Evolutionary conservation across 2,888 invertebrate species (phyloP).

Genomic region (Andricus quercusramuli): DNA sequence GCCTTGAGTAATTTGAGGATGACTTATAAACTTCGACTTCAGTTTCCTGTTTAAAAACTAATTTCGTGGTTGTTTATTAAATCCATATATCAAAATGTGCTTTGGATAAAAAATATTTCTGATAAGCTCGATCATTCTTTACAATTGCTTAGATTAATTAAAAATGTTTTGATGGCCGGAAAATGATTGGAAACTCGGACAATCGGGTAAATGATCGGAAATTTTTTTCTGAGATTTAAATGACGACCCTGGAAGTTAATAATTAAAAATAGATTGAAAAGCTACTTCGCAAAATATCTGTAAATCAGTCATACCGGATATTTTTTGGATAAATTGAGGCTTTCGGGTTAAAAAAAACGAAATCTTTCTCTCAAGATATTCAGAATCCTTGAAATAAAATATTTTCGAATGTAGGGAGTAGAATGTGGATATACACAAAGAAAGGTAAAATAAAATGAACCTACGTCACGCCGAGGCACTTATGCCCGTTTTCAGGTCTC

Average conservation of each 20-base stretch:
- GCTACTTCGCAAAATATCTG: background rate
- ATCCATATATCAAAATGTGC: too few relatives aligned
- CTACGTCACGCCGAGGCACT: background rate
- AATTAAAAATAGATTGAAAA: background rate
- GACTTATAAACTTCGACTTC: too few relatives aligned
- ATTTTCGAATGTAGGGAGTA: background rate
- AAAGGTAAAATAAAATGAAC: background rate
- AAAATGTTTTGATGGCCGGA: too few relatives aligned
- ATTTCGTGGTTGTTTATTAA: too few relatives aligned
- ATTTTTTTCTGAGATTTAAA: too few relatives aligned
- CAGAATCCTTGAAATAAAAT: background rate
- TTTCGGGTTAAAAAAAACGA: background rate
- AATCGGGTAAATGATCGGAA: background rate
- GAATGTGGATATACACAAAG: background rate
- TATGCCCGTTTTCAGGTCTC: background rate
- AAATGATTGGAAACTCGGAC: background rate
- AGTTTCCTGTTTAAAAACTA: too few relatives aligned
- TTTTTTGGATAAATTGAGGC: background rate
- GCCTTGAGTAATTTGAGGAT: too few relatives aligned
- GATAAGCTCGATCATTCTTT: too few relatives aligned
- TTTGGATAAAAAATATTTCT: too few relatives aligned
- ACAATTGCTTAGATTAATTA: too few relatives aligned
- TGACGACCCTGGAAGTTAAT: too few relatives aligned
- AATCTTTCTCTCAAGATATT: background rate
- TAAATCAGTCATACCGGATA: background rate